Evolutionary conservation across 2,113 vertebrate genomes (phyloP), one percentile per base, ranked within the genome.

Genomic region (Protomyctophum bolini): DNA sequence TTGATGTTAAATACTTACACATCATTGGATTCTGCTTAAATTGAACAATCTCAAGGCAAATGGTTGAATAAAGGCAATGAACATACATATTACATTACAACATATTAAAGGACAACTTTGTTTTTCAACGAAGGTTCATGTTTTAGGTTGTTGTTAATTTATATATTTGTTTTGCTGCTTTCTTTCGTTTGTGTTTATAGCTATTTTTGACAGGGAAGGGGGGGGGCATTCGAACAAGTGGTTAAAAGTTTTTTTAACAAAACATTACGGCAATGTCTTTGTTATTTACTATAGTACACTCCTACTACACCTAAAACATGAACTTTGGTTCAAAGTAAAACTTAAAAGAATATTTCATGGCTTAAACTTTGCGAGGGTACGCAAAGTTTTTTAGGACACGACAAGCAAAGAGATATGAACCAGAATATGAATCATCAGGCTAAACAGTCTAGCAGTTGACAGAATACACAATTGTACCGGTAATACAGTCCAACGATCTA

Each of bases 311-410:
- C 21, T 21, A 21, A 21, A 21, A 21, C 21, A 21, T 21, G 21
- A 21, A 21, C 21, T 21, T 21, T 21, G 21, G n/a, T n/a, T n/a
- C n/a, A n/a, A 21, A 21, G 21, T 21, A 21, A 1, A 86, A 86
- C 62, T 83, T 85, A 65, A 76, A 73, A 73, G 4, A 75, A 65
- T 75, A 63, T 63, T 64, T 73, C 51, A 83, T 76, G 77, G 61
- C 51, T 28, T 58, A n/a, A n/a, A n/a, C n/a, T n/a, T n/a, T n/a
- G 10, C 10, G 10, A 51, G 46, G 47, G 60, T 51, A 10, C 51
- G 64, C 11, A 69, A 28, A 70, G 66, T 74, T n/a, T n/a, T n/a
- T n/a, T n/a, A 52, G 52, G 28, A 75, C 73, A 79, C 81, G 80
- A 70, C 81, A 80, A 61, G 75, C 28, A 61, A 51, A 58, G 10